Evolutionary conservation across 2,888 invertebrate genomes (phyloP).

Genomic region (Aspidiotus destructor): DNA sequence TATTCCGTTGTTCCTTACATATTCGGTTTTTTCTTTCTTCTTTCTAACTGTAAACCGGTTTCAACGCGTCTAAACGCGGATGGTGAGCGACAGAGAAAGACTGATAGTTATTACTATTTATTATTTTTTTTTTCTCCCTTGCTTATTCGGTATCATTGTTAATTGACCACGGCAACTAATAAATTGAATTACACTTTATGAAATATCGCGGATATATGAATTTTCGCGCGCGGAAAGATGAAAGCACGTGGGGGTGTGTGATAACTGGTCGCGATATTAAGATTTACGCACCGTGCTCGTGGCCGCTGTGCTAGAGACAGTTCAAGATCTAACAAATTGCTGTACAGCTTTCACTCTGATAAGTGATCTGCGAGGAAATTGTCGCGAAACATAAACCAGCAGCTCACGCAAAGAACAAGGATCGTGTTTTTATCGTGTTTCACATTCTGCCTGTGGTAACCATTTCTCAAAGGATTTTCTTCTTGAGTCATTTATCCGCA

Average conservation of each 20-base stretch:
- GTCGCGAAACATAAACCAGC: too few species aligned
- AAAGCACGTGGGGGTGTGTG: neutral
- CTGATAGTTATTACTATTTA: neutral
- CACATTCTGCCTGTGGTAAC: too few species aligned
- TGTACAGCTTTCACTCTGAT: too few species aligned
- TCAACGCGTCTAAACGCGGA: neutral
- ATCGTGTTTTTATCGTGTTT: too few species aligned
- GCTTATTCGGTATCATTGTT: slow-evolving; percentile 2
- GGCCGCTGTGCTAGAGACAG: too few species aligned
- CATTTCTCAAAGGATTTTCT: too few species aligned
- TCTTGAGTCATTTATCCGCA: too few species aligned
- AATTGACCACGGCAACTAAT: slow-evolving; percentile 13
- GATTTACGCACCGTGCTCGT: too few species aligned
- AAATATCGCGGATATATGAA: slow-evolving; percentile 7
- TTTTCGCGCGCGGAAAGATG: slow-evolving; percentile 10
- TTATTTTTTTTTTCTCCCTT: neutral
- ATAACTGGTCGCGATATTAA: neutral
- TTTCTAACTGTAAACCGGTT: neutral
- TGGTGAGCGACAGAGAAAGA: neutral
- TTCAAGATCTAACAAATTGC: too few species aligned
- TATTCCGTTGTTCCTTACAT: slow-evolving; percentile 1
- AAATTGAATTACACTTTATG: slow-evolving; percentile 10
- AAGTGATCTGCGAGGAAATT: too few species aligned
- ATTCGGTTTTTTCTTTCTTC: neutral
- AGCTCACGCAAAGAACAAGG: too few species aligned